Conservation (phyloP, 1,140 invertebrate species). For the Thaumatotibia leucotreta region DNA sequence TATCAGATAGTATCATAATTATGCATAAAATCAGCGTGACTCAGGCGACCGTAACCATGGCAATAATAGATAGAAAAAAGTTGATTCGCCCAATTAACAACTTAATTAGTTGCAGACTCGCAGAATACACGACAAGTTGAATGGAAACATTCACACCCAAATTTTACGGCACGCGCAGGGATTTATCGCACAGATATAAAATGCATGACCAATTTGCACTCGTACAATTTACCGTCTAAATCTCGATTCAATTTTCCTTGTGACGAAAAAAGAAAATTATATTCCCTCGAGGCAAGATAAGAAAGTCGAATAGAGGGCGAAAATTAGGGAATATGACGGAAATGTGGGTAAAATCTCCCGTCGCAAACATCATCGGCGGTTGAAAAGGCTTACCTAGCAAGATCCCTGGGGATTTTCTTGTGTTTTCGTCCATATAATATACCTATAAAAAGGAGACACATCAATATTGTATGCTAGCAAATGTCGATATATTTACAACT, state of each 20-base stretch:
- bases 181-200: neutral
- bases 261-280: slow-evolving; percentile 25
- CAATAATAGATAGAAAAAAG: too few species aligned
- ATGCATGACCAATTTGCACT: slow-evolving; percentile 8
- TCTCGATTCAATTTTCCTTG: slow-evolving; percentile 22
- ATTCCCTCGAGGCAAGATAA: slow-evolving; percentile 24
- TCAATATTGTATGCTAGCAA: neutral
- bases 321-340: slow-evolving; percentile 14
- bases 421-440: slow-evolving; percentile 1
- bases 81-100: too few species aligned
- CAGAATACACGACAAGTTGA: too few species aligned
- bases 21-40: too few species aligned
- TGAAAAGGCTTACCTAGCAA: slow-evolving; percentile 1
- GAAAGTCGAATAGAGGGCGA: slow-evolving; percentile 23
- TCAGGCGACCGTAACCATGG: too few species aligned
- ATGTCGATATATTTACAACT: neutral
- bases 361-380: neutral
- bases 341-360: slow-evolving; percentile 15
- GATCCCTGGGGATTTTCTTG: neutral
- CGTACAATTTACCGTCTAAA: neutral
- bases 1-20: too few species aligned
- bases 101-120: too few species aligned
- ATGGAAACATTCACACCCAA: neutral
- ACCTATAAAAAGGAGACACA: neutral
- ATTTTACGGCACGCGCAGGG: neutral